Evolutionary conservation across 2,888 invertebrate genomes (phyloP).

Genomic region (Drosophila ezoana): DNA sequence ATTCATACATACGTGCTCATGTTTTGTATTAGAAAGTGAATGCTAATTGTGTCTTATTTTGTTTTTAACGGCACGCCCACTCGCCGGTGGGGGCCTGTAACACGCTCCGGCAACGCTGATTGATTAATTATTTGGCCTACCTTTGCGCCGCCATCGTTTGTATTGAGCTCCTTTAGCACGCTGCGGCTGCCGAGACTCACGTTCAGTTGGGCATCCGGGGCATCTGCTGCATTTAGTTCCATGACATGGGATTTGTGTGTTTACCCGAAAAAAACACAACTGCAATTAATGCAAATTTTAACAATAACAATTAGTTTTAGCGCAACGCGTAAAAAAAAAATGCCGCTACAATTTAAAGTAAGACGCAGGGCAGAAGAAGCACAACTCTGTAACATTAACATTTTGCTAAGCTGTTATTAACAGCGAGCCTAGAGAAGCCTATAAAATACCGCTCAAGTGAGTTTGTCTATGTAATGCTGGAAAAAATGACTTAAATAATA

Average conservation of each 20-base stretch:
- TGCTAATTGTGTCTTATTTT: slow-evolving; percentile 27
- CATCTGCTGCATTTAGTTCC: slow-evolving; percentile 40
- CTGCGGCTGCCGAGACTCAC: slow-evolving; percentile 45
- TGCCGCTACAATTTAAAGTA: slow-evolving; percentile 73
- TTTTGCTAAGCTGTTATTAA: slow-evolving; percentile 28
- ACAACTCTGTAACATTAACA: slow-evolving; percentile 17
- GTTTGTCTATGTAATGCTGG: background rate
- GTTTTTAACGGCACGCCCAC: slow-evolving; percentile 33
- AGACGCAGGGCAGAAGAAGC: slow-evolving; percentile 24
- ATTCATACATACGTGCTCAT: background rate
- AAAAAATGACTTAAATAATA: background rate
- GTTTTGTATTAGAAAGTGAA: slow-evolving; percentile 49
- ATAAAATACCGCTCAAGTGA: background rate
- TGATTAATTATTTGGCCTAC: slow-evolving; percentile 59
- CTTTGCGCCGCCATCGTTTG: slow-evolving; percentile 67
- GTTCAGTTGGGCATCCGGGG: slow-evolving; percentile 31
- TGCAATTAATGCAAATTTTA: slow-evolving; percentile 10
- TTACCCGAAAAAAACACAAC: background rate
- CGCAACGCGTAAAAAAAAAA: slow-evolving; percentile 52
- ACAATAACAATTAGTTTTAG: slow-evolving; percentile 9
- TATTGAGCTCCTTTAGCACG: slow-evolving; percentile 73
- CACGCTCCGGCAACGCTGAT: slow-evolving; percentile 11
- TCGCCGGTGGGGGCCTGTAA: slow-evolving; percentile 19
- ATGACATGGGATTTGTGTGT: slow-evolving; percentile 24
- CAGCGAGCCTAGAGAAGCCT: background rate